A percentile compares a stretch with the other conserved stretches of the same genome.
Evolutionary conservation across 2,888 invertebrate genomes (phyloP).

Genomic region (Polia nebulosa): DNA sequence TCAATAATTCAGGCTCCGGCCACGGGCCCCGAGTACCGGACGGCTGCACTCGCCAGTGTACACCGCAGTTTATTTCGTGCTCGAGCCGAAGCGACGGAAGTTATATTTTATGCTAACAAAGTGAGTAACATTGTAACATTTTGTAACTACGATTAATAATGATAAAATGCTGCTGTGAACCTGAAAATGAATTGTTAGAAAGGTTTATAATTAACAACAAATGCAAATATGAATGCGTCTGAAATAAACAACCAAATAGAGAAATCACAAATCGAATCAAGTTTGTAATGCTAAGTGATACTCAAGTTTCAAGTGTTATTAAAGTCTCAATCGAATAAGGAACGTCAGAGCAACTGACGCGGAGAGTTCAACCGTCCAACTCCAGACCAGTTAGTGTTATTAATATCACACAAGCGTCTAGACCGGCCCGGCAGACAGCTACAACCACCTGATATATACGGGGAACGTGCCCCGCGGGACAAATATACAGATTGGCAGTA

Average conservation of each 20-base stretch:
- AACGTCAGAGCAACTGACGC: constrained; percentile 29
- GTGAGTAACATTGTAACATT: neutral
- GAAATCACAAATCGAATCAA: neutral
- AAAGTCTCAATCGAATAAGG: constrained; percentile 25
- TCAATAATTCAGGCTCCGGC: constrained; percentile 63
- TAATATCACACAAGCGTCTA: constrained; percentile 64
- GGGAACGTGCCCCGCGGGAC: constrained; percentile 63
- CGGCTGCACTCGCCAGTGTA: constrained; percentile 36
- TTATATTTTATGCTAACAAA: constrained; percentile 18
- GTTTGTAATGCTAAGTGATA: constrained; percentile 12
- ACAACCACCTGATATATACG: constrained; percentile 60
- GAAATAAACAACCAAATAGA: neutral
- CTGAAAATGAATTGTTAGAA: neutral
- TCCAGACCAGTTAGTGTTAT: constrained; percentile 62
- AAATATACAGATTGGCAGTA: constrained; percentile 65
- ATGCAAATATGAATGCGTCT: neutral
- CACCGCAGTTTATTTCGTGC: constrained; percentile 32
- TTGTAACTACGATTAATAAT: constrained; percentile 10
- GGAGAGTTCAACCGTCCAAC: constrained; percentile 47
- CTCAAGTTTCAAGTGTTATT: constrained; percentile 25
- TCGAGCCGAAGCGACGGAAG: constrained; percentile 12
- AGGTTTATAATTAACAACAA: neutral
- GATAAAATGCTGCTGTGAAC: neutral
- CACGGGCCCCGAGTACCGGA: constrained; percentile 30
- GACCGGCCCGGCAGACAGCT: constrained; percentile 52